These are phyloP conservation scores for Mythimna pallens DNA, from an alignment of 2,888 invertebrate species.

Conservation along the genomic window DNA sequence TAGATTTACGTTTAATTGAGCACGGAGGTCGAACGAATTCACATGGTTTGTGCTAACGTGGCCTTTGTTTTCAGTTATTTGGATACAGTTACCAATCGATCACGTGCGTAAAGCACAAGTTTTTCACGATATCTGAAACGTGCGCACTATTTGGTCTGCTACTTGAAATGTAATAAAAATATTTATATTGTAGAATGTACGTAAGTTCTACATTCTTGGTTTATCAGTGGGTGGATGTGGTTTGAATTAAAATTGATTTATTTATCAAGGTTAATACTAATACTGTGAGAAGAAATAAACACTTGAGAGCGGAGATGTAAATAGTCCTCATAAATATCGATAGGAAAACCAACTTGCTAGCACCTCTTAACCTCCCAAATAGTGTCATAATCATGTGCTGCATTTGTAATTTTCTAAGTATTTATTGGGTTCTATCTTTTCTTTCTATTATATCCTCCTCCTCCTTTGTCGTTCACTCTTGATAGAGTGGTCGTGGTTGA, in stretches of 20 bases:
- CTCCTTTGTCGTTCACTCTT: too few species aligned
- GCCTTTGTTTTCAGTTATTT: constrained; percentile 62
- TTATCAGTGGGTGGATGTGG: constrained; percentile 38
- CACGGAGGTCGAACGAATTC: constrained; percentile 53
- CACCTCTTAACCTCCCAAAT: neutral
- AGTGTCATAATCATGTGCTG: neutral
- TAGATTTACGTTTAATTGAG: constrained; percentile 51
- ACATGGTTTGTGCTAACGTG: constrained; percentile 53
- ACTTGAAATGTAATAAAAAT: constrained; percentile 53
- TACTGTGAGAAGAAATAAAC: constrained; percentile 5
- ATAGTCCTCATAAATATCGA: neutral
- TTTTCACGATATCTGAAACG: constrained; percentile 54
- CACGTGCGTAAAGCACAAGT: constrained; percentile 48
- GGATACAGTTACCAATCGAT: constrained; percentile 38
- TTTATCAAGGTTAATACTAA: constrained; percentile 43
- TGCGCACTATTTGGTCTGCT: constrained; percentile 53
- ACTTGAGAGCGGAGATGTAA: constrained; percentile 7
- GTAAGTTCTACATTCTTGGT: constrained; percentile 38
- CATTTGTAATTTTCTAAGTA: constrained; percentile 3
- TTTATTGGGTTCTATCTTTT: neutral
- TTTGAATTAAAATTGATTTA: constrained; percentile 34
- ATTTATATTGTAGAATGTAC: constrained; percentile 49
- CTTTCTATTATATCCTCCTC: neutral
- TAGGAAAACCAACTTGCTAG: neutral
- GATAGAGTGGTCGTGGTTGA: too few species aligned